Evolutionary conservation across 2,797 vertebrate genomes (phyloP).

Genomic region (Arnoldichthys spilopterus): DNA sequence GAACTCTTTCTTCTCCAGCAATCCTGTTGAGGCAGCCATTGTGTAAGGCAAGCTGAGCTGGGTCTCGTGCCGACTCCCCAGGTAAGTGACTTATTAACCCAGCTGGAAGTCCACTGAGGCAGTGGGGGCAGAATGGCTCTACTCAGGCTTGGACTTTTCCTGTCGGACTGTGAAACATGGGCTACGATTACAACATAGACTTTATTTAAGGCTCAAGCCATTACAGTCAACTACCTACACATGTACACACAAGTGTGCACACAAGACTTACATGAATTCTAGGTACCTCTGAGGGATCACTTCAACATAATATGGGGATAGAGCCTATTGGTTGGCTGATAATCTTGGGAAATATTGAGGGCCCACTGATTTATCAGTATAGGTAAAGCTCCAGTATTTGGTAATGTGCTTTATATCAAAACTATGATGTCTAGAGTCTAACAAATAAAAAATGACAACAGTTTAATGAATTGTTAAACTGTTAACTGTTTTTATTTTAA

Average conservation of each 20-base stretch:
- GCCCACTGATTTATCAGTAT: too few species aligned
- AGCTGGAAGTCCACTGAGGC: conserved; percentile 29
- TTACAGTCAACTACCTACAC: background rate
- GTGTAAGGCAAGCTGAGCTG: conserved; percentile 25
- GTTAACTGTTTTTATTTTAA: too few species aligned
- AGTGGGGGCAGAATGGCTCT: conserved; percentile 11
- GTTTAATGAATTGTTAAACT: too few species aligned
- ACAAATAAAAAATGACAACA: too few species aligned
- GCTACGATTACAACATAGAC: conserved; percentile 9
- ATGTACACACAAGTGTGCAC: background rate
- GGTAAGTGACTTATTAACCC: conserved; percentile 49
- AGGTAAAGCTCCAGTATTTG: background rate
- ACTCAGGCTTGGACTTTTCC: conserved; percentile 16
- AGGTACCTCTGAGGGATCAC: conserved; percentile 22
- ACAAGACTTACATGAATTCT: conserved; percentile 11
- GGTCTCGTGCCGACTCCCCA: conserved; percentile 45
- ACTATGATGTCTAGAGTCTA: too few species aligned
- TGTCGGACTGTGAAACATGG: conserved; percentile 6
- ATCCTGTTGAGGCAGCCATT: conserved; percentile 21
- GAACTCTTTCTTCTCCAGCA: conserved; percentile 38
- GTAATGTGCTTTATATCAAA: too few species aligned
- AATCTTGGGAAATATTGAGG: too few species aligned
- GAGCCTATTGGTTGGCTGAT: background rate
- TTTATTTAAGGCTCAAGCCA: background rate
- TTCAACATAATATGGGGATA: conserved; percentile 25